These are phyloP conservation scores for Reinhardtius hippoglossoides DNA, from an alignment of 2,113 vertebrate genomes.

Conservation along the genomic window DNA sequence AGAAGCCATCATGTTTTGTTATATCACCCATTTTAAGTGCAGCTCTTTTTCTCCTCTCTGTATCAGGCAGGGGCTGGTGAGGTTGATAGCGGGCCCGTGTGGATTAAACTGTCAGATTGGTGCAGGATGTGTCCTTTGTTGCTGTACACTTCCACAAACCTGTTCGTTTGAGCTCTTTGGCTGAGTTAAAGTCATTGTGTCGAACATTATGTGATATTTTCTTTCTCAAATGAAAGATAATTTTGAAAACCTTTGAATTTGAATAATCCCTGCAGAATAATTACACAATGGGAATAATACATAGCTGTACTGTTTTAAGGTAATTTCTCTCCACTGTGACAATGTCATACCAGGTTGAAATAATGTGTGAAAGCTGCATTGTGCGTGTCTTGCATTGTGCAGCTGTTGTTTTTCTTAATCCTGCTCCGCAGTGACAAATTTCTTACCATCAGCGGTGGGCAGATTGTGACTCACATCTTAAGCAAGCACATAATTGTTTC, in stretches of 20 bases:
- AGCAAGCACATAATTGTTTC: constrained; percentile 38
- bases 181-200: neutral
- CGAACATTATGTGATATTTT: neutral
- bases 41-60: constrained; percentile 27
- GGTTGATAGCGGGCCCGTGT: constrained; percentile 28
- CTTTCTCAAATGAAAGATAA: neutral
- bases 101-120: constrained; percentile 1
- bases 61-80: constrained; percentile 18
- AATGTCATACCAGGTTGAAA: constrained; percentile 28
- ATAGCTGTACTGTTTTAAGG: neutral
- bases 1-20: constrained; percentile 62
- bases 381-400: constrained; percentile 13
- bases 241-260: neutral
- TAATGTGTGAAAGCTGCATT: constrained; percentile 33
- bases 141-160: constrained; percentile 16
- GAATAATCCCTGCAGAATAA: neutral
- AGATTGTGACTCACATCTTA: constrained; percentile 42
- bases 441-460: neutral
- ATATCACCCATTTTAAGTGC: constrained; percentile 31
- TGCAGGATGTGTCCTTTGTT: constrained; percentile 15
- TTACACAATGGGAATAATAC: neutral
- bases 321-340: constrained; percentile 10
- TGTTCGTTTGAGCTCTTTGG: neutral
- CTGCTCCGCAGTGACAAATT: constrained; percentile 8
- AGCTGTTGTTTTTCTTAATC: constrained; percentile 54